A percentile compares a stretch with the other conserved stretches of the same genome.
Conservation (phyloP, 2,113 vertebrate genomes). For the Orthonyx spaldingii region DNA sequence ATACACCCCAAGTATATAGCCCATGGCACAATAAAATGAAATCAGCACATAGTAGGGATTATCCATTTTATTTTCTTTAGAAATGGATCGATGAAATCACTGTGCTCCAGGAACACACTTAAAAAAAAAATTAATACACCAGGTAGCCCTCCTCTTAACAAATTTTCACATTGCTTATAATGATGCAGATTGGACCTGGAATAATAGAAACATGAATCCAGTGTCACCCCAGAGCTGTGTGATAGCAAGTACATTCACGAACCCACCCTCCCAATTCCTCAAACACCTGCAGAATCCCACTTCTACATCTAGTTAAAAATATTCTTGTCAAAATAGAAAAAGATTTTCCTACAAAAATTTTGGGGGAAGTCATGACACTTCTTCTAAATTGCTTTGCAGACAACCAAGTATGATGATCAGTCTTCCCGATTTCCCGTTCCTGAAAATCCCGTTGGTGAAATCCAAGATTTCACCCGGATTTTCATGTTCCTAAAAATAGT, state of each 20-base stretch:
- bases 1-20: neutral
- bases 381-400: neutral
- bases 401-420: neutral
- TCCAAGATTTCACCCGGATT: neutral
- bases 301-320: constrained; percentile 51
- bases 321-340: constrained; percentile 57
- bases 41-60: neutral
- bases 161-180: constrained; percentile 1
- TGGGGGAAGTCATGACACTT: neutral
- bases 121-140: neutral
- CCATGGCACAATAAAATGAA: neutral
- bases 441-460: too few relatives aligned
- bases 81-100: constrained; percentile 20
- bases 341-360: constrained; percentile 22
- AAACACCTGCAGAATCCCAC: neutral
- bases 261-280: neutral
- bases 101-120: neutral
- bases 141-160: neutral
- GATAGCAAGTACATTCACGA: neutral
- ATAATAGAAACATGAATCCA: neutral
- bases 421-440: neutral
- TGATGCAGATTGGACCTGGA: neutral
- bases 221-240: neutral
- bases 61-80: constrained; percentile 33
- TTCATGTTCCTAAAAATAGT: neutral